These are phyloP conservation scores for Tetropium fuscum DNA, from an alignment of 2,888 invertebrate genomes.

Conservation along the genomic window DNA sequence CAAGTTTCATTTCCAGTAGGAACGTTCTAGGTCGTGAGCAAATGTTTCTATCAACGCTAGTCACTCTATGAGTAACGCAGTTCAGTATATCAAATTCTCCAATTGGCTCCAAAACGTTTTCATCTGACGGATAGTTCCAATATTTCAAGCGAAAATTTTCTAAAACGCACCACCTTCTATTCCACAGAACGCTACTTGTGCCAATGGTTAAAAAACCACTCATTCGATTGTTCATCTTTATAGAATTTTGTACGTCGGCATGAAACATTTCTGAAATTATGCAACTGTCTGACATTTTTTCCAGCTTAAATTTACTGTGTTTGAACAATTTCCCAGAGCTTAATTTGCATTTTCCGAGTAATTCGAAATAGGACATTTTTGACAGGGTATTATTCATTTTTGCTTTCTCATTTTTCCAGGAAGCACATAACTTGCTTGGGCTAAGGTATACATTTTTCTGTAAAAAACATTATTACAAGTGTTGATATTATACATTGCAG, in stretches of 20 bases:
- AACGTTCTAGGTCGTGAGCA: constrained; percentile 29
- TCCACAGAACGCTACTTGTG: constrained; percentile 30
- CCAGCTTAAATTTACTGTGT: neutral
- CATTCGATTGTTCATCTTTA: constrained; percentile 13
- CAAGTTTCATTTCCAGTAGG: constrained; percentile 12
- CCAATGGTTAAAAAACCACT: constrained; percentile 29
- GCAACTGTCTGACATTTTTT: constrained; percentile 6
- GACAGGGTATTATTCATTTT: neutral
- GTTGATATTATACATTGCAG: neutral
- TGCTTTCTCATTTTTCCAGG: neutral
- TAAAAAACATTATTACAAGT: neutral
- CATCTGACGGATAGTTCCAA: constrained; percentile 34
- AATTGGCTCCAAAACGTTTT: constrained; percentile 16
- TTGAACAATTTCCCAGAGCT: neutral
- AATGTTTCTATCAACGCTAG: constrained; percentile 21
- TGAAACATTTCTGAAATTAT: constrained; percentile 13
- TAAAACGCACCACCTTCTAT: constrained; percentile 32
- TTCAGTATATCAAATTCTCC: constrained; percentile 27
- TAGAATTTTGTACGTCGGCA: constrained; percentile 14
- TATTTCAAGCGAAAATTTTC: constrained; percentile 30
- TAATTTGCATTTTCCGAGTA: neutral
- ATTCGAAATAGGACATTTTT: neutral
- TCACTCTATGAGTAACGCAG: constrained; percentile 15
- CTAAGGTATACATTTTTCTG: neutral
- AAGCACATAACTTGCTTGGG: neutral